Base-by-base conservation (phyloP, 2,797 vertebrate species). In the Acrossocheilus wenchowensis region DNA sequence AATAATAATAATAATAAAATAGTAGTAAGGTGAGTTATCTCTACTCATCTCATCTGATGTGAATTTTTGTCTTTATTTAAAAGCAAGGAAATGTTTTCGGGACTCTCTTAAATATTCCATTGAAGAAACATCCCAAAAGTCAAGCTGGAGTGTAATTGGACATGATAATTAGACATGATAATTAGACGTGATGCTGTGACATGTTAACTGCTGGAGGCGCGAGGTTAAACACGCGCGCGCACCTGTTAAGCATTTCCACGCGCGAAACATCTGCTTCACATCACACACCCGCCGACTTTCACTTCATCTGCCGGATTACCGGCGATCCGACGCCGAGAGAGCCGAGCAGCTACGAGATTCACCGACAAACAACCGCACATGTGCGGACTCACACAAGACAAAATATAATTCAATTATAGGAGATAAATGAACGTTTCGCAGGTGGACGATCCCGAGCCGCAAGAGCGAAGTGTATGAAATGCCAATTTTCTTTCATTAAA, bases 401-500 rank as follows among this genome's bases (percentile, higher is more conserved):
- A 86, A 87, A 86, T 85, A 71, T 84, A 73, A 87, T 86, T 87
- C 68, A 85, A 75, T 90, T 84, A 57, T 84, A 57, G 82, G 60
- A 73, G 82, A 74, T 74, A 84, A 80, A 81, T 66, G 72, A 74
- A 85, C 87, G 66, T 52, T 69, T 91, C 77, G 54, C 86, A 84
- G 92, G 89, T 90, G 86, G 82, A 89, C 94, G 95, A 95, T 95
- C 95, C 93, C 96, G 95, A 94, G 89, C 91, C 92, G 91, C 93
- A 8, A 95, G 93, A 94, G 95, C 94, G 94, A 95, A 93, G 95
- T 95, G 95, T 96, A 95, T 95, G 94, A 95, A 96, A 95, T 94
- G 93, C 90, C 95, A 95, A 96, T 97, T 97, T 96, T 94, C 93
- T 94, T 87, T 96, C 94, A 97, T 97, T 97, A 95, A 93, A 94